Conservation (phyloP, 2,888 invertebrate genomes). For the Drosophila subsilvestris region DNA sequence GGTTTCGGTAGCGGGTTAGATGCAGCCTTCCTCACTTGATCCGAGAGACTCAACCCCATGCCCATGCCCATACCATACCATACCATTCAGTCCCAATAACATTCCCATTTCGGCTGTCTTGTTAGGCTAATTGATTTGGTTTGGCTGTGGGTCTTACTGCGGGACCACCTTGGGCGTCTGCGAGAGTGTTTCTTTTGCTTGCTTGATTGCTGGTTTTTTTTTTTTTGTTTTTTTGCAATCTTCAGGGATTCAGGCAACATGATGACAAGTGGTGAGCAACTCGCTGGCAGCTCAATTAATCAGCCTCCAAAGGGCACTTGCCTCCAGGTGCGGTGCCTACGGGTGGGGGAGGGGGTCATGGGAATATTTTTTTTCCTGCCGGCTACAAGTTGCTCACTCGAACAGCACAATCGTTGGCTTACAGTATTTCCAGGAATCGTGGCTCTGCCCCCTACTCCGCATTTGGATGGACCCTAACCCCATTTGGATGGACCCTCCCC, state of each 20-base stretch:
- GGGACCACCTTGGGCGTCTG: slow-evolving; percentile 70
- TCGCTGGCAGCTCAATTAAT: slow-evolving; percentile 69
- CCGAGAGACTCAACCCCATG: neutral
- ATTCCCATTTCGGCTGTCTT: slow-evolving; percentile 69
- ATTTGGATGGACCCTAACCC: no score
- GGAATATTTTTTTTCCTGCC: slow-evolving; percentile 45
- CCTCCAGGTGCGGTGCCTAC: neutral
- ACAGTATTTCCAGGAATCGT: slow-evolving; percentile 17
- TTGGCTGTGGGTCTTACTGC: slow-evolving; percentile 31
- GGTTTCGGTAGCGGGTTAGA: slow-evolving; percentile 45
- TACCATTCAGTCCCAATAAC: slow-evolving; percentile 39
- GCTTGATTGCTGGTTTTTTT: neutral
- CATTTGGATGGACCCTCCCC: neutral
- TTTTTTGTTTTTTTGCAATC: slow-evolving; percentile 22
- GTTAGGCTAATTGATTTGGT: slow-evolving; percentile 82
- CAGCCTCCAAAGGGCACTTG: slow-evolving; percentile 51
- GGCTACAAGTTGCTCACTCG: neutral
- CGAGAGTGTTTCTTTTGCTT: slow-evolving; percentile 56
- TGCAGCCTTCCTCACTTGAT: slow-evolving; percentile 1
- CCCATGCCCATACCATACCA: neutral
- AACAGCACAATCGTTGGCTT: neutral
- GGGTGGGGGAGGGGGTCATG: slow-evolving; percentile 27
- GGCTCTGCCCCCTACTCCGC: no score
- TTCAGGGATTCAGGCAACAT: slow-evolving; percentile 1
- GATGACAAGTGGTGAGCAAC: slow-evolving; percentile 40